Base-by-base conservation (phyloP, 2,113 vertebrate genomes). In the Pteropus alecto region DNA sequence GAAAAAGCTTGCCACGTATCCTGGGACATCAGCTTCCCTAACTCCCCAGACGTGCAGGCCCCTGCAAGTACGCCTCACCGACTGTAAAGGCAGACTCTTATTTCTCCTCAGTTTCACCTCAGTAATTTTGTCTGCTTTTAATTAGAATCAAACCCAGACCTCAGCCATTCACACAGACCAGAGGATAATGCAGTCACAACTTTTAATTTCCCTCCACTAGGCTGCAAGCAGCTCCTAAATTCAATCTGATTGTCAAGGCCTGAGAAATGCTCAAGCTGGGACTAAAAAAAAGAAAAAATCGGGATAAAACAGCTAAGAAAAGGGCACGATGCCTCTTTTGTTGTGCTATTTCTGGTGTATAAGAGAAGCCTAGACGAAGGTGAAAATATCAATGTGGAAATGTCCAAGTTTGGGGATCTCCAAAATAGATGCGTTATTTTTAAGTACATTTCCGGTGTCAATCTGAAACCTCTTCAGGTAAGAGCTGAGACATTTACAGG, bases 221-320 rank as follows among this genome's bases (percentile, higher is more conserved):
- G 95, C 97, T 98, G 77, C 96, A 71, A 97, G 95, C 97, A 97
- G 90, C 94, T 97, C 89, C 94, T 98, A 98, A 98, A 98, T 97
- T 97, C 96, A 97, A 96, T 97, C 97, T 97, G 97, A 96, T 98
- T 97, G 95, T 94, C 96, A 97, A 78, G 68, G 97, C 96, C 97
- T 95, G 82, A 94, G 96, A 98, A 97, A 95, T 85, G 96, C 93
- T 83, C 95, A 79, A 97, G 89, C 96, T 97, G 87, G 94, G 95
- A 87, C 96, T 95, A 9, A 16, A 87, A 51, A 97, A 97, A 51
- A 87, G 38, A 97, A 97, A 98, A 92, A 94, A 78, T 88, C 82
- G 82, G 94, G 77, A 94, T 93, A 97, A 97, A 95, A 92, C 96
- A 97, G 93, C 97, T 97, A 96, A 98, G 97, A 77, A 96, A 98